phyloP scores from a whole-genome alignment of 2,113 vertebrate genomes.

The Stercorarius parasiticus region DNA sequence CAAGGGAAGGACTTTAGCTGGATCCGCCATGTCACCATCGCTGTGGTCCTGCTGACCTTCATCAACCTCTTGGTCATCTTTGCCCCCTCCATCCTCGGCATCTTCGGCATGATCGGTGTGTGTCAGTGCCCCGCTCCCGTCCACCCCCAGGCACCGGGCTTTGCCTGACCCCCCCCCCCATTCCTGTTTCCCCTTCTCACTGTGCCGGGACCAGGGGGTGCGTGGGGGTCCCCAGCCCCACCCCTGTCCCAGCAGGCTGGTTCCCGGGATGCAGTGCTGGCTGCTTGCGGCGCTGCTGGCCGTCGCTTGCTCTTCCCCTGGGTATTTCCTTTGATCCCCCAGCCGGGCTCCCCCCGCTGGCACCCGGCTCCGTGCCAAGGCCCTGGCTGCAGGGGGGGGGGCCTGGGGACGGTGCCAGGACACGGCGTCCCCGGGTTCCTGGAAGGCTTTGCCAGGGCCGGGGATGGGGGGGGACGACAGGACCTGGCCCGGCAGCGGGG shows the following conservation, averaged over 20 bases:
- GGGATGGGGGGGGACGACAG: not conserved
- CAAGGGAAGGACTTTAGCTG: conserved; percentile 90
- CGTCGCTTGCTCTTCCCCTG: not conserved
- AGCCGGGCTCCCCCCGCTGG: not conserved
- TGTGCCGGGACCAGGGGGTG: accelerated
- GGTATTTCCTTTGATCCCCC: not conserved
- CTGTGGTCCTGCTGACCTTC: conserved; percentile 80
- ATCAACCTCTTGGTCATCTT: conserved; percentile 98
- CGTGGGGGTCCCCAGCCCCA: not conserved
- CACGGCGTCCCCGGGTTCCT: not conserved
- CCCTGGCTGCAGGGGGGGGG: not conserved
- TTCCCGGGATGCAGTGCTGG: accelerated
- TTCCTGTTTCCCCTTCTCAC: not conserved
- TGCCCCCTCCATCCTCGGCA: conserved; percentile 94
- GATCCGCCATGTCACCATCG: conserved; percentile 87
- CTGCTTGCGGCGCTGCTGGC: accelerated
- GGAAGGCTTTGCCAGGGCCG: not conserved
- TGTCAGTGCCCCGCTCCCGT: not conserved
- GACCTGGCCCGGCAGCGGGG: not conserved
- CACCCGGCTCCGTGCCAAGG: not conserved
- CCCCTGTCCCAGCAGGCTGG: not conserved
- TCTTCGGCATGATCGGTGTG: conserved; percentile 96
- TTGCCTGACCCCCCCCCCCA: accelerated
- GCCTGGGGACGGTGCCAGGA: not conserved
- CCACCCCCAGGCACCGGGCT: not conserved